Evolutionary conservation across 1,140 invertebrate genomes (phyloP), one percentile per base, ranked within the genome.

Genomic region (Ephestia elutella): DNA sequence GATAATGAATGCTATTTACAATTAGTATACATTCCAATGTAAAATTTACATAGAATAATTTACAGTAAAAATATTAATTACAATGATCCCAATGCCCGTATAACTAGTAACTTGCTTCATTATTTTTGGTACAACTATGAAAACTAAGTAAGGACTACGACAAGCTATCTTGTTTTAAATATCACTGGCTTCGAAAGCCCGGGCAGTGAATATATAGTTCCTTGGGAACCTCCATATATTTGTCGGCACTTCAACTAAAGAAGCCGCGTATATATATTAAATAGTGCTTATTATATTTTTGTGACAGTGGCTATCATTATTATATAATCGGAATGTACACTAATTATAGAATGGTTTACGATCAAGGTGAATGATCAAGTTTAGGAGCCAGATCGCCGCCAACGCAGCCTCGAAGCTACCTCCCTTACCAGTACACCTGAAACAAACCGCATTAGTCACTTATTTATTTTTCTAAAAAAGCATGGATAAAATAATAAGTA

Each of bases 11-110:
- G 17, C 54, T 54, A 60, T 53, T 54, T 56, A 57, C 15, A 20
- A 56, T 65, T 61, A 68, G 69, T 68, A 65, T 68, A 71, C 69
- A 71, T 68, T 71, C 69, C 66, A 65, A 63, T 56, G 50, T 50
- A 38, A 58, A 1, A 44, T 53, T 49, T 54, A 51, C 44, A 54
- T 49, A 13, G 38, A 21, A 49, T 53, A 53, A 53, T 25, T 25
- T 53, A 53, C 50, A 53, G 13, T 48, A 20, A 44, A 32, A 32
- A 56, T 48, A 38, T 35, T 44, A 50, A 53, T 21, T 25, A 49
- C 19, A 44, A 48, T 56, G 56, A 54, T 63, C 55, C 49, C 57
- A 63, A 58, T 54, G 32, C 20, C 13, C 21, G 49, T 55, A 28
- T 54, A 18, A 25, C 50, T 51, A 51, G 11, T 57, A 49, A 17